Conservation (phyloP, 1,140 invertebrate species). For the Agrypnia vestita region DNA sequence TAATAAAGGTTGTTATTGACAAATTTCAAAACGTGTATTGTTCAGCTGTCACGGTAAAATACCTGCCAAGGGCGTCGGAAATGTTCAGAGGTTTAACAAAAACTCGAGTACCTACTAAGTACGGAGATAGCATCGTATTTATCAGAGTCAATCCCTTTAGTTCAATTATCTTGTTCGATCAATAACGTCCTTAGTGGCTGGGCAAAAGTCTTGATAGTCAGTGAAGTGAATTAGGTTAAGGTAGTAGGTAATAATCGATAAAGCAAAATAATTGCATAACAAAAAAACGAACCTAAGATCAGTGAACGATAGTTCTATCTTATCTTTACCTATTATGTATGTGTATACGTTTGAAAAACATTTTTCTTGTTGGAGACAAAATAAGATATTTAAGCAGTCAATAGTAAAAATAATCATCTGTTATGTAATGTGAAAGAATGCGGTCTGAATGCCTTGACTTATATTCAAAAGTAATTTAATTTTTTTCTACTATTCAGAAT, state of each 20-base stretch:
- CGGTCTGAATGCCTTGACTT: too few relatives aligned
- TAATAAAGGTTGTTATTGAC: too few relatives aligned
- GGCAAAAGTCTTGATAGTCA: neutral
- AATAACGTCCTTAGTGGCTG: too few relatives aligned
- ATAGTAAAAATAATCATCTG: too few relatives aligned
- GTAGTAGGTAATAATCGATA: slow-evolving; percentile 4
- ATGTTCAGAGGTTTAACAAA: neutral
- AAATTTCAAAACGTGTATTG: too few relatives aligned
- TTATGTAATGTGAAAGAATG: too few relatives aligned
- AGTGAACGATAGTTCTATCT: slow-evolving; percentile 23
- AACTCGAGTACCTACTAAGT: neutral
- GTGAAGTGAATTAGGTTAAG: slow-evolving; percentile 29
- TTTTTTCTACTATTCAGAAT: too few relatives aligned
- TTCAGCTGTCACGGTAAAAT: too few relatives aligned
- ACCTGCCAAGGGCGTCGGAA: slow-evolving; percentile 1
- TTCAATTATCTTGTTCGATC: neutral
- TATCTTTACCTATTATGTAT: neutral
- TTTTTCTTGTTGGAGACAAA: too few relatives aligned
- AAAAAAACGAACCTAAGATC: neutral
- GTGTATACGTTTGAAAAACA: too few relatives aligned
- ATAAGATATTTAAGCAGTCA: too few relatives aligned
- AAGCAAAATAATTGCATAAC: slow-evolving; percentile 28
- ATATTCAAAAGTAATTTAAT: too few relatives aligned
- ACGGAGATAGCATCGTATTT: neutral
- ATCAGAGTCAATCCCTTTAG: neutral